A percentile compares a stretch with the other conserved stretches of the same genome.
Evolutionary conservation across 2,888 invertebrate species (phyloP).

Genomic region (Parnassius smintheus): DNA sequence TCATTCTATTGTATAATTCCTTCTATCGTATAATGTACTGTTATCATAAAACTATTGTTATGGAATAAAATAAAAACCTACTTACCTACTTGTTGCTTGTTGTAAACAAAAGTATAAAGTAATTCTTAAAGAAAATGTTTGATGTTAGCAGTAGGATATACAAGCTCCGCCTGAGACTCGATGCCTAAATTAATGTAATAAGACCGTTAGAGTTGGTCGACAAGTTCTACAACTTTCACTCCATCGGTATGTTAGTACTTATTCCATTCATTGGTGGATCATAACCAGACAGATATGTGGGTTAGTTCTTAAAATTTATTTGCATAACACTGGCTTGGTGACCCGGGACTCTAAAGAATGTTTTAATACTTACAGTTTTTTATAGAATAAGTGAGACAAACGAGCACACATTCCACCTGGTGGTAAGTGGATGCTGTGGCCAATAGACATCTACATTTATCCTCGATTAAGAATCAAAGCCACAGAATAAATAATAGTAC

Average conservation of each 20-base stretch:
- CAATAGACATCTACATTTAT: no score
- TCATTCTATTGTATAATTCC: no score
- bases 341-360: no score
- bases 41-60: neutral
- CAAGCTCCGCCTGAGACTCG: slow-evolving; percentile 1
- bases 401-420: no score
- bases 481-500: no score
- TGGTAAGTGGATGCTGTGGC: no score
- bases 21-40: neutral
- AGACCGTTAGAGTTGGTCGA: slow-evolving; percentile 7
- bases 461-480: no score
- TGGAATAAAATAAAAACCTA: slow-evolving; percentile 17
- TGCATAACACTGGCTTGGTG: neutral
- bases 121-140: neutral
- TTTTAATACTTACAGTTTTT: no score
- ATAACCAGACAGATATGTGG: slow-evolving; percentile 16
- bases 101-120: no score
- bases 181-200: slow-evolving; percentile 4
- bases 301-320: neutral
- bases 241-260: slow-evolving; percentile 4
- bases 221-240: slow-evolving; percentile 25
- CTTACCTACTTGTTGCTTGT: no score
- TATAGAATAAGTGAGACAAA: no score
- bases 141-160: neutral
- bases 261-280: slow-evolving; percentile 6